phyloP scores from a whole-genome alignment of 23 tunicate genomes.

The Trididemnum nubilum region DNA sequence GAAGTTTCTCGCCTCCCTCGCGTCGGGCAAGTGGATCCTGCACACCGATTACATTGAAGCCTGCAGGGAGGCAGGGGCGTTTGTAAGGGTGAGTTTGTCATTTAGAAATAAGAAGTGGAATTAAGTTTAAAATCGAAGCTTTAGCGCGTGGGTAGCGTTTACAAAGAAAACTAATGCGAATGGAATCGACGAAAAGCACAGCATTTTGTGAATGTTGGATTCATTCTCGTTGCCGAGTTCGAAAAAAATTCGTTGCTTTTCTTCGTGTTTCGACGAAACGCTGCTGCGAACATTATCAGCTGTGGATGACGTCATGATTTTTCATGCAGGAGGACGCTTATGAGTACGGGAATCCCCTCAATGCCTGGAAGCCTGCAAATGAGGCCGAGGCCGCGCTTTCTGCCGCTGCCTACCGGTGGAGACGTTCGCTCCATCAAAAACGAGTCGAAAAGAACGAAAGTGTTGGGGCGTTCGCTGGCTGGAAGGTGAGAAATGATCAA shows the following conservation, averaged over 20 bases:
- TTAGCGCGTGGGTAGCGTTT: too few species aligned
- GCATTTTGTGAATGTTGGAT: too few species aligned
- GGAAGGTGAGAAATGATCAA: conserved; percentile 51
- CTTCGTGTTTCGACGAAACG: too few species aligned
- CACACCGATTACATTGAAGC: conserved; percentile 68
- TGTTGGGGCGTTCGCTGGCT: conserved; percentile 59
- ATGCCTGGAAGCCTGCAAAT: conserved; percentile 20
- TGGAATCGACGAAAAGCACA: too few species aligned
- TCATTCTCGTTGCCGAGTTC: too few species aligned
- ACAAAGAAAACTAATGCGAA: too few species aligned
- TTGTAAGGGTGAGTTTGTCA: conserved; percentile 46
- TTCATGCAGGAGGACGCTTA: conserved; percentile 64
- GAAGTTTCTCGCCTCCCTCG: conserved; percentile 71
- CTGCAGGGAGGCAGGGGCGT: conserved; percentile 53
- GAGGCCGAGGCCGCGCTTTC: conserved; percentile 38
- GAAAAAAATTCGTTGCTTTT: too few species aligned
- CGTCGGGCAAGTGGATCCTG: conserved; percentile 73
- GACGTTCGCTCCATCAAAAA: conserved; percentile 29
- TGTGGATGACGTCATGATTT: too few species aligned
- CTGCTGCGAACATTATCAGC: too few species aligned
- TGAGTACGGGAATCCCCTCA: conserved; percentile 68
- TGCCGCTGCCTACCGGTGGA: conserved; percentile 72
- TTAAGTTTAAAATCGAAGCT: too few species aligned
- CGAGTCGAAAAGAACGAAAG: not conserved
- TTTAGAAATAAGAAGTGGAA: too few species aligned